phyloP scores from a whole-genome alignment of 1,140 invertebrate genomes.

The Heliconius hermathena region DNA sequence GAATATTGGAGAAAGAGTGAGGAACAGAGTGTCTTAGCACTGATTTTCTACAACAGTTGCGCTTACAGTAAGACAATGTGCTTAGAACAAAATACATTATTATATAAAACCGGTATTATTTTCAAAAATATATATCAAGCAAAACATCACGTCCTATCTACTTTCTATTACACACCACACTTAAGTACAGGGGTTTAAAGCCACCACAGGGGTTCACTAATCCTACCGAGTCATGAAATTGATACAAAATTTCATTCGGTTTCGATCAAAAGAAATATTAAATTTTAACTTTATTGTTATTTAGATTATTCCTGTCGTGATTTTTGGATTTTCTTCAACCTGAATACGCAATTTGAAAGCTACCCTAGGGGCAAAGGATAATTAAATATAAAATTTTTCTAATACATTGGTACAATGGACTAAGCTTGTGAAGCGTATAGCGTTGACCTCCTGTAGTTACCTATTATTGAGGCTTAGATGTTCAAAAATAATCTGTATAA shows the following conservation, averaged over 20 bases:
- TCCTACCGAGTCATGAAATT: constrained; percentile 63
- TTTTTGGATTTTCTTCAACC: constrained; percentile 26
- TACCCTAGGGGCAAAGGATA: neutral
- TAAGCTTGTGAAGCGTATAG: neutral
- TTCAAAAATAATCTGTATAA: neutral
- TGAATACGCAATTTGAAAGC: constrained; percentile 6
- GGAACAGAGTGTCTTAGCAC: too few relatives aligned
- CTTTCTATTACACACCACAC: constrained; percentile 29
- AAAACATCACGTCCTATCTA: neutral
- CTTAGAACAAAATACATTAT: too few relatives aligned
- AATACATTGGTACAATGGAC: neutral
- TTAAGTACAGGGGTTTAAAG: constrained; percentile 45
- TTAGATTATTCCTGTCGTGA: constrained; percentile 46
- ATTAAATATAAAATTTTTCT: neutral
- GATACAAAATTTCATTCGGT: constrained; percentile 62
- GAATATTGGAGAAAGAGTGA: too few relatives aligned
- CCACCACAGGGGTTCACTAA: constrained; percentile 59
- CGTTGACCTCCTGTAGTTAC: constrained; percentile 3
- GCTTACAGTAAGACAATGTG: too few relatives aligned
- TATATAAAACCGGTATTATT: neutral
- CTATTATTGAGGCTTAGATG: neutral
- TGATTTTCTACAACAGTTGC: too few relatives aligned
- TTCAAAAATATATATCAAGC: neutral
- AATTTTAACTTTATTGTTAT: constrained; percentile 54
- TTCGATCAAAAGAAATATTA: constrained; percentile 61